Evolutionary conservation across 2,888 invertebrate species (phyloP).

Genomic region (Sphaeridia pumilis): DNA sequence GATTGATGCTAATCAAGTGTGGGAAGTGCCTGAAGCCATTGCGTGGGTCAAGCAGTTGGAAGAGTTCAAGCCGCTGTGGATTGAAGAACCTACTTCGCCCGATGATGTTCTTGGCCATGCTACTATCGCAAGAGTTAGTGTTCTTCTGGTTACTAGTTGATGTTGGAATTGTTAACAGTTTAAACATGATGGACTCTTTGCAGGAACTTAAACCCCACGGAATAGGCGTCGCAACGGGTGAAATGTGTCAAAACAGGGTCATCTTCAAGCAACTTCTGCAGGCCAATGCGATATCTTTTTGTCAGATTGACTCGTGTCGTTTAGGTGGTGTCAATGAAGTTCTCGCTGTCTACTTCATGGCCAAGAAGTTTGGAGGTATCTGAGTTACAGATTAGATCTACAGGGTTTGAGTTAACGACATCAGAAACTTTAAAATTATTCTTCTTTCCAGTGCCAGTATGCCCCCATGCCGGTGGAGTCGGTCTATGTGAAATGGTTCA

Average conservation of each 20-base stretch:
- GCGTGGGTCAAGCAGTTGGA: slow-evolving; percentile 52
- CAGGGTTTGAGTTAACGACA: neutral
- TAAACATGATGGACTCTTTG: neutral
- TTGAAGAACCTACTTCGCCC: slow-evolving; percentile 86
- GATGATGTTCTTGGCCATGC: slow-evolving; percentile 83
- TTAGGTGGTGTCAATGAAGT: slow-evolving; percentile 75
- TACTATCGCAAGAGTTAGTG: slow-evolving; percentile 55
- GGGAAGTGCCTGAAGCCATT: slow-evolving; percentile 75
- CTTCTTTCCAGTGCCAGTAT: slow-evolving; percentile 62
- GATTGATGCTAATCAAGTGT: slow-evolving; percentile 80
- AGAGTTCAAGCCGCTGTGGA: slow-evolving; percentile 67
- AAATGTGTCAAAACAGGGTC: slow-evolving; percentile 81
- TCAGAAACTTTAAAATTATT: slow-evolving; percentile 6
- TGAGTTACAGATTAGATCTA: neutral
- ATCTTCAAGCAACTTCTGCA: slow-evolving; percentile 85
- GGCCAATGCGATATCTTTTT: slow-evolving; percentile 66
- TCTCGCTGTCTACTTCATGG: slow-evolving; percentile 70
- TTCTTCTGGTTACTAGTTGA: no score
- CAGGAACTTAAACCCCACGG: slow-evolving; percentile 52
- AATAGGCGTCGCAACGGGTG: slow-evolving; percentile 81
- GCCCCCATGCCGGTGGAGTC: slow-evolving; percentile 90
- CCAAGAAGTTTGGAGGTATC: slow-evolving; percentile 65
- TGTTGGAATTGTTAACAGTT: no score
- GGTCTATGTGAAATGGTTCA: slow-evolving; percentile 90
- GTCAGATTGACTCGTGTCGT: slow-evolving; percentile 81